Evolutionary conservation across 2,113 vertebrate genomes (phyloP).

Genomic region (Gambusia affinis): DNA sequence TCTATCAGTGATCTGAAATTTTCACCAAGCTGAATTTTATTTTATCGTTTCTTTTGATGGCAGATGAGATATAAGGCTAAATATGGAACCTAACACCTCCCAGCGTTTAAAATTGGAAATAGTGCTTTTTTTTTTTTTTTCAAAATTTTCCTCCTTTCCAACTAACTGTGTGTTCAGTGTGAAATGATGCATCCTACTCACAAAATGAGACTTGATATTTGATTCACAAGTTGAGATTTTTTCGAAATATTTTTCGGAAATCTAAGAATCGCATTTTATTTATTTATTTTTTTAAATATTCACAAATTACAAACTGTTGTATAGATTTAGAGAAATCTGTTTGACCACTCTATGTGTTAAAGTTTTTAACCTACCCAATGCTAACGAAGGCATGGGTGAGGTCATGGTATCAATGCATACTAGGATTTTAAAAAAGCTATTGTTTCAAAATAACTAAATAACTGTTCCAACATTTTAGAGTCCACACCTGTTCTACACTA

Average conservation of each 20-base stretch:
- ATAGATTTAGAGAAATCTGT: neutral
- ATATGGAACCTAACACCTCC: slow-evolving; percentile 15
- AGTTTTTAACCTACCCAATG: neutral
- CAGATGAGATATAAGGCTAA: slow-evolving; percentile 18
- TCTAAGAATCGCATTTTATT: neutral
- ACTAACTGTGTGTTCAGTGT: neutral
- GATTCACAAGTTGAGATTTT: neutral
- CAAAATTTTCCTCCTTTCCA: neutral
- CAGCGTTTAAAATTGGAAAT: slow-evolving; percentile 3
- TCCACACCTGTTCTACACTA: no score
- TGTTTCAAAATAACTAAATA: neutral
- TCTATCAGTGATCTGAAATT: slow-evolving; percentile 39
- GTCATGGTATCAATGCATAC: neutral
- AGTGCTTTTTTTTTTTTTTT: neutral
- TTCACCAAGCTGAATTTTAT: slow-evolving; percentile 12
- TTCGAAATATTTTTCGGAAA: no score
- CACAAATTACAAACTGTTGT: neutral
- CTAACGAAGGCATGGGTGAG: neutral
- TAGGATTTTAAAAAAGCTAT: neutral
- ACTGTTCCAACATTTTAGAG: no score
- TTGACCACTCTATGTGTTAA: neutral
- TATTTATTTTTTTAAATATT: neutral
- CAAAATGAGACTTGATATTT: neutral
- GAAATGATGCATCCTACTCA: neutral
- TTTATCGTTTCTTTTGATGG: neutral